These are phyloP conservation scores for Allobates femoralis DNA, from an alignment of 2,797 vertebrate species.

Conservation along the genomic window DNA sequence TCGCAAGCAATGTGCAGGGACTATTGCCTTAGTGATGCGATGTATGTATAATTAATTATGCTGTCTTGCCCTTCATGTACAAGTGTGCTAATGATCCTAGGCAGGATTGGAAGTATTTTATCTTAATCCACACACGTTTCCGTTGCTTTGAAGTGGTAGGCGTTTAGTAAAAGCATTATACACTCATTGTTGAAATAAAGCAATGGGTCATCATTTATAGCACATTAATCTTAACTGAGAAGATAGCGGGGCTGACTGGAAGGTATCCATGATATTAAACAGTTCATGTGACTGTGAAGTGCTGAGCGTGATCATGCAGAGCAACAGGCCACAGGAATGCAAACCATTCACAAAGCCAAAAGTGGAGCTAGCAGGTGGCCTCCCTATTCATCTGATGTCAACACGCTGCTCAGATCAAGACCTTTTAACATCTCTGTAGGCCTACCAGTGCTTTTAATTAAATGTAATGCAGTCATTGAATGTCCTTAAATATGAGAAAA, in stretches of 20 bases:
- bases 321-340: constrained; percentile 96
- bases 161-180: constrained; percentile 74
- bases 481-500: constrained; percentile 77
- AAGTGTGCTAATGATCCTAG: constrained; percentile 68
- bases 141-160: constrained; percentile 79
- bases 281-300: constrained; percentile 89
- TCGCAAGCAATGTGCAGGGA: constrained; percentile 16
- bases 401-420: constrained; percentile 82
- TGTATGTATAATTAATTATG: constrained; percentile 51
- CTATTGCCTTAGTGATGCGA: constrained; percentile 23
- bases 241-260: constrained; percentile 83
- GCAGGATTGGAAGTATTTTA: constrained; percentile 73
- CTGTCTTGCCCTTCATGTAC: constrained; percentile 65
- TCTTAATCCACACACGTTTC: constrained; percentile 73
- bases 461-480: constrained; percentile 83
- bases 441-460: constrained; percentile 90
- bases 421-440: constrained; percentile 86
- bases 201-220: constrained; percentile 79
- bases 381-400: constrained; percentile 88
- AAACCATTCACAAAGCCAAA: constrained; percentile 87
- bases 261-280: constrained; percentile 88
- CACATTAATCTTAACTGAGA: constrained; percentile 74
- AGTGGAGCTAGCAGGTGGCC: constrained; percentile 95
- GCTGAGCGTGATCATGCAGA: constrained; percentile 88
- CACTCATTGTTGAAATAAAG: constrained; percentile 70